These are phyloP conservation scores for Deilephila porcellus DNA, from an alignment of 2,888 invertebrate genomes.

Conservation along the genomic window DNA sequence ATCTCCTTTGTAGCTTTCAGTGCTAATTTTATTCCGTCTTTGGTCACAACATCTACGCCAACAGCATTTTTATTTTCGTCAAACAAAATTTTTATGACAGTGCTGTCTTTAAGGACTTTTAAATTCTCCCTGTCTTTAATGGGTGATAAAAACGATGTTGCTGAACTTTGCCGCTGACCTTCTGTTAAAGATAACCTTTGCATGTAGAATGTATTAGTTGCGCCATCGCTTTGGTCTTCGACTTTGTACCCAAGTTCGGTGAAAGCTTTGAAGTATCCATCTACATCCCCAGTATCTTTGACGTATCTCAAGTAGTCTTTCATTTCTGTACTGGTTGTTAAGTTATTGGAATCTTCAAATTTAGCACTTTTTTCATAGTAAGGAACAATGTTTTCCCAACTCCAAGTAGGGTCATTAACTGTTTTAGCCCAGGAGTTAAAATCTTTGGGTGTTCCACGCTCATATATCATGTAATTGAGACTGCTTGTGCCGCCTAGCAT, in stretches of 20 bases:
- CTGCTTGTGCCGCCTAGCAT: constrained; percentile 81
- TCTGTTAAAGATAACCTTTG: constrained; percentile 47
- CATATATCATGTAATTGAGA: constrained; percentile 79
- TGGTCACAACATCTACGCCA: constrained; percentile 44
- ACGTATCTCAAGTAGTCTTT: constrained; percentile 44
- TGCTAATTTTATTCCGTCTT: constrained; percentile 42
- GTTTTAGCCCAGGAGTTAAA: constrained; percentile 76
- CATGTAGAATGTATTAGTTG: constrained; percentile 56
- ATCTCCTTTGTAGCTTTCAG: constrained; percentile 53
- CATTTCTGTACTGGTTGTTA: constrained; percentile 37
- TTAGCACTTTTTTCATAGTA: constrained; percentile 77
- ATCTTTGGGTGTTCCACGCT: constrained; percentile 61
- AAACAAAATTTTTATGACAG: constrained; percentile 50
- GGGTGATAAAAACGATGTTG: constrained; percentile 61
- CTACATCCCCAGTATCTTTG: constrained; percentile 40
- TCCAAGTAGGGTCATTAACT: constrained; percentile 77
- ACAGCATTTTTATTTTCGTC: constrained; percentile 41
- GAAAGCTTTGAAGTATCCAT: constrained; percentile 61
- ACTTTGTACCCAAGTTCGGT: constrained; percentile 65
- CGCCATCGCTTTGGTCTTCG: constrained; percentile 49
- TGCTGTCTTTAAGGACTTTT: constrained; percentile 49
- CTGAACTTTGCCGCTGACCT: constrained; percentile 68
- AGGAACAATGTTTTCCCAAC: constrained; percentile 72
- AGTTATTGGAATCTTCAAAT: constrained; percentile 41
- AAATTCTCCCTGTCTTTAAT: constrained; percentile 51